Evolutionary conservation across 2,797 vertebrate species (phyloP).

Genomic region (Cichlasoma orientale): DNA sequence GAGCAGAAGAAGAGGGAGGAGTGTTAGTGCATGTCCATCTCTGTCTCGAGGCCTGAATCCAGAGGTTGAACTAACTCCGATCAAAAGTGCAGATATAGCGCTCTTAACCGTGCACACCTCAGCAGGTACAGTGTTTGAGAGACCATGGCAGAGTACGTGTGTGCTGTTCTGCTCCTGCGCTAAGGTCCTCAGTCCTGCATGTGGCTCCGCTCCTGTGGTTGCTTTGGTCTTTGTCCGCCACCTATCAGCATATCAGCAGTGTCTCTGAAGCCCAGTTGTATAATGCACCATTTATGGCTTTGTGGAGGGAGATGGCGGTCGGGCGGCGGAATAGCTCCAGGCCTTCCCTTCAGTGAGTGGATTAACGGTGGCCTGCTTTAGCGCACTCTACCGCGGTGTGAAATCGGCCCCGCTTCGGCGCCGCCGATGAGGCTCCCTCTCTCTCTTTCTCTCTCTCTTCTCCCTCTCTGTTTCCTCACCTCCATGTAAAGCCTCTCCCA

Average conservation of each 20-base stretch:
- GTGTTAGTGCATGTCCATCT: constrained; percentile 65
- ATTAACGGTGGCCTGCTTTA: constrained; percentile 83
- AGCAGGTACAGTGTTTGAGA: constrained; percentile 53
- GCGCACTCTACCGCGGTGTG: constrained; percentile 80
- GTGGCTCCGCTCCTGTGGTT: constrained; percentile 71
- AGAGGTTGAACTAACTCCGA: constrained; percentile 62
- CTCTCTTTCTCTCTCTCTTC: constrained; percentile 49
- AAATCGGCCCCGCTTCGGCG: constrained; percentile 80
- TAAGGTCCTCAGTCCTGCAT: constrained; percentile 67
- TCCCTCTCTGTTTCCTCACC: constrained; percentile 76
- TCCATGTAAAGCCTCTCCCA: constrained; percentile 81
- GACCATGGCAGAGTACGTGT: constrained; percentile 52
- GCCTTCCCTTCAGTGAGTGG: constrained; percentile 83
- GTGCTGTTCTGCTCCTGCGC: constrained; percentile 54
- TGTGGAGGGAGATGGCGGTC: constrained; percentile 77
- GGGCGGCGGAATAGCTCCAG: constrained; percentile 79
- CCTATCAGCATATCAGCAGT: constrained; percentile 82
- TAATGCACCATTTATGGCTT: constrained; percentile 83
- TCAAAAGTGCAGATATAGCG: constrained; percentile 58
- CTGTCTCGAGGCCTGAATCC: constrained; percentile 54
- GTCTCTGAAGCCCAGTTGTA: constrained; percentile 81
- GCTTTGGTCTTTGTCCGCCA: constrained; percentile 79
- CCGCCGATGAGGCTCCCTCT: constrained; percentile 57
- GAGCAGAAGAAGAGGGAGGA: constrained; percentile 49
- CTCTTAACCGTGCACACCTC: constrained; percentile 63